Evolutionary conservation across 1,140 invertebrate species (phyloP).

Genomic region (Olivierus martensii): DNA sequence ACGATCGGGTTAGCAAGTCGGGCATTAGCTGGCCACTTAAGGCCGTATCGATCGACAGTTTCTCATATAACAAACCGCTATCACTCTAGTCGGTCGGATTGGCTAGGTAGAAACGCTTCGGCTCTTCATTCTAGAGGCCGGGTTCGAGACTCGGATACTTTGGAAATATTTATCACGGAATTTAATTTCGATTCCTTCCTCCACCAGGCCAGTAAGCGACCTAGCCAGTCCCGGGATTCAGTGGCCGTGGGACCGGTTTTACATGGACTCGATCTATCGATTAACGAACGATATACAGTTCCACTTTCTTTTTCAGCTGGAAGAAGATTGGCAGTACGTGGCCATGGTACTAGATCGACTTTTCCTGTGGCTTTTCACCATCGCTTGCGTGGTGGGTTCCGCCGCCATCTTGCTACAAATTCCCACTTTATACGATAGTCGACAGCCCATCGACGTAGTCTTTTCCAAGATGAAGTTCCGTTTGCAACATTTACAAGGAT

Average conservation of each 20-base stretch:
- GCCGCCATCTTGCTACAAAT: slow-evolving; percentile 87
- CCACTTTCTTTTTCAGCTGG: slow-evolving; percentile 10
- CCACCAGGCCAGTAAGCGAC: neutral
- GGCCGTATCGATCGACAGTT: too few species aligned
- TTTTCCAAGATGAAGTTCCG: slow-evolving; percentile 55
- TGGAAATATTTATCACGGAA: neutral
- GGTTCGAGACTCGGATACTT: too few species aligned
- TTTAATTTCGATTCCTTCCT: neutral
- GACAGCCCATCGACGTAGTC: slow-evolving; percentile 71
- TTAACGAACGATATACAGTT: too few species aligned
- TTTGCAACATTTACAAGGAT: slow-evolving; percentile 5
- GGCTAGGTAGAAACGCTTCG: too few species aligned
- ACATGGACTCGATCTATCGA: too few species aligned
- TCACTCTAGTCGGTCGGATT: too few species aligned
- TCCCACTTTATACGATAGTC: slow-evolving; percentile 81
- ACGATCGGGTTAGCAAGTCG: too few species aligned
- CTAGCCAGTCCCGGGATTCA: neutral
- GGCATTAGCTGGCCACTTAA: too few species aligned
- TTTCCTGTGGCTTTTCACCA: slow-evolving; percentile 92
- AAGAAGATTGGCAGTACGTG: slow-evolving; percentile 21
- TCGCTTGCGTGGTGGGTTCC: slow-evolving; percentile 82
- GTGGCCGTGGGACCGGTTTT: neutral
- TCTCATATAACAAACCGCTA: too few species aligned
- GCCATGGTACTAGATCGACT: slow-evolving; percentile 35
- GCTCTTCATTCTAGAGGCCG: too few species aligned